Percentiles rank a stretch among this genome's conserved stretches.
These are phyloP conservation scores for Arrhamphus sclerolepis DNA, from an alignment of 2,797 vertebrate species.

Conservation along the genomic window DNA sequence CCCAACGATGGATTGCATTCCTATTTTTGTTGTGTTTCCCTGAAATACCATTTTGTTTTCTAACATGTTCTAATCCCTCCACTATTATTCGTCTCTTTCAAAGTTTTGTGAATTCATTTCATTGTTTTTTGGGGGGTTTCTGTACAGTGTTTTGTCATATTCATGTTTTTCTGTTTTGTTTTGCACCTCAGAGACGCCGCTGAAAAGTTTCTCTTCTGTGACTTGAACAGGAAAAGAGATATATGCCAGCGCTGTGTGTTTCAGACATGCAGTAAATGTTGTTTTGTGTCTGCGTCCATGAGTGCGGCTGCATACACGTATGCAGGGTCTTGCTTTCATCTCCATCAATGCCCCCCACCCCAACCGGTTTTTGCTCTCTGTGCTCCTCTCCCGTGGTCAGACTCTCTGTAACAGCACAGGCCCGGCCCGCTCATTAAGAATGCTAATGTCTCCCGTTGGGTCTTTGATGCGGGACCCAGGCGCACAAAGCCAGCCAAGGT, in stretches of 20 bases:
- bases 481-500: conserved; percentile 89
- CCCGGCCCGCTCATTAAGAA: conserved; percentile 90
- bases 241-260: not conserved
- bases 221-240: too few relatives aligned
- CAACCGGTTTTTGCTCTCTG: conserved; percentile 20
- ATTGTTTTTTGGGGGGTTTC: too few relatives aligned
- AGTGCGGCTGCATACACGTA: too few relatives aligned
- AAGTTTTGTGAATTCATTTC: too few relatives aligned
- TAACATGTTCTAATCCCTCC: not conserved
- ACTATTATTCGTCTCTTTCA: too few relatives aligned
- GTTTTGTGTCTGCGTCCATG: too few relatives aligned
- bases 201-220: too few relatives aligned
- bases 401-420: conserved; percentile 68
- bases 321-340: not conserved
- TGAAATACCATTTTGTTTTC: not conserved
- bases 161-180: too few relatives aligned
- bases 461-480: conserved; percentile 88
- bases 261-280: too few relatives aligned
- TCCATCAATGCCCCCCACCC: conserved; percentile 17
- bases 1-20: too few relatives aligned
- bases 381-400: conserved; percentile 59
- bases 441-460: conserved; percentile 87
- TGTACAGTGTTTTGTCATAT: too few relatives aligned
- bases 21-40: not conserved
- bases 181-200: too few relatives aligned